Evolutionary conservation across 1,140 invertebrate species (phyloP), one percentile per base, ranked within the genome.

Genomic region (Hesperophylax magnus): DNA sequence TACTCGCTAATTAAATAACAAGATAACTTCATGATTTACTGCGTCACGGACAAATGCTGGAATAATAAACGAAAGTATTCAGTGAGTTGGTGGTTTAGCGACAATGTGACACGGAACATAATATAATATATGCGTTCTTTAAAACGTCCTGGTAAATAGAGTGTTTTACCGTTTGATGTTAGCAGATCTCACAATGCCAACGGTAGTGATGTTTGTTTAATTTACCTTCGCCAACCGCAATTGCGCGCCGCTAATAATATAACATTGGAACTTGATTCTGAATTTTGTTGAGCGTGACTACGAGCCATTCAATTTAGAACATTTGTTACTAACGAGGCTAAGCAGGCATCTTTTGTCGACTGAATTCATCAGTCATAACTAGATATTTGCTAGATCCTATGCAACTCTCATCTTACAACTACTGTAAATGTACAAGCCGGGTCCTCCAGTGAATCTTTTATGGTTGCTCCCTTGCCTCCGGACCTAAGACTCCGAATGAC

Each of bases 251-350:
- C 39, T 53, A 47, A 39, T 53, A 53, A 72, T 24, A 22, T 72
- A 54, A 54, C 34, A 72, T 72, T 54, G 47, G 24, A 67, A 67
- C 63, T 67, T 67, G 63, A 72, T 72, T 72, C 47, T 72, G 34
- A 67, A 67, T 67, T 67, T 67, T 67, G 47, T 67, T 67, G 63
- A 67, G 63, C 63, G 22, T 27, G 47, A 47, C 39, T 47, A 9
- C 9, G 11, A 47, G 39, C 11, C 39, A 47, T 47, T 47, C 39
- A 53, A 53, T 72, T 53, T 54, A 72, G 69, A 72, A 72, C 22
- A 53, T 72, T 72, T 54, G 47, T 72, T 72, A 72, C 47, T 53
- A 72, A 72, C 69, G 34, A 72, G 69, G 47, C 69, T 52, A 52
- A 72, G 69, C 53, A 72, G 24, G 69, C 69, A 72, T 20, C 69